Base-by-base conservation (phyloP, 2,797 vertebrate species). In the Anguilla marmorata region DNA sequence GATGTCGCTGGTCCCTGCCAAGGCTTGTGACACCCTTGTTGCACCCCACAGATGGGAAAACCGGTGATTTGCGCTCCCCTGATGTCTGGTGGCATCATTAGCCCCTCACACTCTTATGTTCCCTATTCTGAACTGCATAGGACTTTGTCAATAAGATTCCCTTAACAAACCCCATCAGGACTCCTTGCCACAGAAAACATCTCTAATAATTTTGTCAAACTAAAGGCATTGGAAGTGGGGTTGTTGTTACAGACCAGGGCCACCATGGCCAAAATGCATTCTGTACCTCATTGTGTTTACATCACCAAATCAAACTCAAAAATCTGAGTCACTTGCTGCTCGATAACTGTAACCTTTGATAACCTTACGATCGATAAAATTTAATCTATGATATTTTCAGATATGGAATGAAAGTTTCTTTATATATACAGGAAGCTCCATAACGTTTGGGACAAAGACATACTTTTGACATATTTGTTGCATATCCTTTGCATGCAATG, bases 11-110 rank as follows among this genome's bases (percentile, higher is more conserved):
- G 83, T 50, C 21, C 50, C 52, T 88, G 89, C 87, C 89, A 86
- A 86, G 88, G n/a, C 72, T 86, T 50, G 48, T 41, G n/a, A 80
- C 82, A 84, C 52, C 86, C 88, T 50, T 58, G 45, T 52, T 87
- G 87, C 82, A 86, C 80, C 60, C 30, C 19, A 85, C 80, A 88
- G 87, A 91, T 86, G 86, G 86, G 88, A 80, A 66, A 86, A 74
- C 50, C 83, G 45, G 88, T 48, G 76, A 21, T 33, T 90, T 85
- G 30, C 79, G 85, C 88, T 4, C 60, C 82, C 86, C 66, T 12
- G n/a, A 33, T 16, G 54, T 4, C 56, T 1, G 1, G 37, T 85
- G 7, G 54, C 16, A 7, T 85, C 54, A 45, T 41, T 56, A 37
- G 21, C 84, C 58, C n/a, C 56, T 85, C 52, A 12, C 56, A 16